These are phyloP conservation scores for Mesoclemmys tuberculata DNA, from an alignment of 2,113 vertebrate species.

Conservation along the genomic window DNA sequence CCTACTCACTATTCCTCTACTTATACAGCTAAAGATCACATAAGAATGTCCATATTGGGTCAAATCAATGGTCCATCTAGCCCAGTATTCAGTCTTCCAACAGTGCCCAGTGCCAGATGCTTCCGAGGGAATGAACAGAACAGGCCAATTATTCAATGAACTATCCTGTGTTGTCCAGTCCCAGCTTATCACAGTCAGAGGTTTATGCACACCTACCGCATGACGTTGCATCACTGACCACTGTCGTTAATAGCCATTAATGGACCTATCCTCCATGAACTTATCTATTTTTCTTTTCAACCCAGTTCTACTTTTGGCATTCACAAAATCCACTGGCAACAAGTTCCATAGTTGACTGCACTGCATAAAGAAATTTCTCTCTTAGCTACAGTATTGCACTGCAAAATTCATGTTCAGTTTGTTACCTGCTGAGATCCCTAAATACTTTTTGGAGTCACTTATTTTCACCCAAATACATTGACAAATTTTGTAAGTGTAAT, in stretches of 20 bases:
- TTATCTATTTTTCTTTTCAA: background rate
- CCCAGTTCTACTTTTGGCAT: background rate
- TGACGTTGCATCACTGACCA: background rate
- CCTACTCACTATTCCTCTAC: background rate
- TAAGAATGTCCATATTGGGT: background rate
- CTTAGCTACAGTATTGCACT: background rate
- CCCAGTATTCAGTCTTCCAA: background rate
- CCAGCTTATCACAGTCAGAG: background rate
- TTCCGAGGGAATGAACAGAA: background rate
- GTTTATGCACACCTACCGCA: background rate
- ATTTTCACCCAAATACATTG: background rate
- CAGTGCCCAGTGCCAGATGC: background rate
- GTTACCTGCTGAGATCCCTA: background rate
- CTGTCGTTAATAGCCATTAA: background rate
- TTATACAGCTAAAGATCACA: background rate
- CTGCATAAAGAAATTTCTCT: background rate
- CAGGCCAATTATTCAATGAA: background rate
- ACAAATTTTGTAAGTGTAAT: background rate
- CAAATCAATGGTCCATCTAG: background rate
- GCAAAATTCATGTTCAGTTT: background rate
- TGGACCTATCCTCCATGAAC: background rate
- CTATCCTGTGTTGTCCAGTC: background rate
- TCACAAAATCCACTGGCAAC: background rate
- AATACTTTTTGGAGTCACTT: background rate
- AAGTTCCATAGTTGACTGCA: background rate